Percentiles rank a stretch among this genome's conserved stretches.
Evolutionary conservation across 2,113 vertebrate genomes (phyloP).

Genomic region (Madoqua kirkii): DNA sequence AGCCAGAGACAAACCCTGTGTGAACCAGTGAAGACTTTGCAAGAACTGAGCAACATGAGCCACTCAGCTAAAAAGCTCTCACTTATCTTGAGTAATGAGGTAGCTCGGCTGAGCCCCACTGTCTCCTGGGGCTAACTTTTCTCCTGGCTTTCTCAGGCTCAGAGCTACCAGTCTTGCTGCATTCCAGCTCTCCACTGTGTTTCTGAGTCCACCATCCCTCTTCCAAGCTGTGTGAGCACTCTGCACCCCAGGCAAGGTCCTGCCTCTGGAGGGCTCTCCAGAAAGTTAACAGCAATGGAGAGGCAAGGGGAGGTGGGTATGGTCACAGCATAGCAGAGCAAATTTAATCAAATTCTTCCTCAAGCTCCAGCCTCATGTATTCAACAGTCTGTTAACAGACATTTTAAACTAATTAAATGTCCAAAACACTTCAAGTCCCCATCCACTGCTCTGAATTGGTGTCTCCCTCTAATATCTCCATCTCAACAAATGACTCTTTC

Average conservation of each 20-base stretch:
- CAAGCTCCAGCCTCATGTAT: not conserved
- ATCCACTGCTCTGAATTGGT: not conserved
- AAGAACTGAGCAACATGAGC: not conserved
- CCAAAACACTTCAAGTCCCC: not conserved
- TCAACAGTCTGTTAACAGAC: not conserved
- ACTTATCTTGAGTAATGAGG: not conserved
- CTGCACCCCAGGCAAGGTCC: rapidly evolving
- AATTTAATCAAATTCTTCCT: not conserved
- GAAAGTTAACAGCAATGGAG: not conserved
- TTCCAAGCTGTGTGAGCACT: not conserved
- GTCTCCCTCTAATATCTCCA: not conserved
- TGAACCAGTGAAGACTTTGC: not conserved
- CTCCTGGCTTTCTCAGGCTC: not conserved
- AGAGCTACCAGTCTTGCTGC: not conserved
- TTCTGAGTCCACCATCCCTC: not conserved
- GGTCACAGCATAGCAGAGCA: not conserved
- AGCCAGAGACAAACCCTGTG: not conserved
- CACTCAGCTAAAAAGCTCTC: not conserved
- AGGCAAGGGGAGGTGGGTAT: not conserved
- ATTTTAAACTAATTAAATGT: not conserved
- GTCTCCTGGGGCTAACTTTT: not conserved
- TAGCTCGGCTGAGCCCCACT: not conserved
- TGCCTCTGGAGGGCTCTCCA: not conserved
- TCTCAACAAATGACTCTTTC: not conserved
- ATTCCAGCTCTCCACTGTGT: not conserved